Conservation (phyloP, 2,888 invertebrate genomes). For the Drosophila villosipedis region DNA sequence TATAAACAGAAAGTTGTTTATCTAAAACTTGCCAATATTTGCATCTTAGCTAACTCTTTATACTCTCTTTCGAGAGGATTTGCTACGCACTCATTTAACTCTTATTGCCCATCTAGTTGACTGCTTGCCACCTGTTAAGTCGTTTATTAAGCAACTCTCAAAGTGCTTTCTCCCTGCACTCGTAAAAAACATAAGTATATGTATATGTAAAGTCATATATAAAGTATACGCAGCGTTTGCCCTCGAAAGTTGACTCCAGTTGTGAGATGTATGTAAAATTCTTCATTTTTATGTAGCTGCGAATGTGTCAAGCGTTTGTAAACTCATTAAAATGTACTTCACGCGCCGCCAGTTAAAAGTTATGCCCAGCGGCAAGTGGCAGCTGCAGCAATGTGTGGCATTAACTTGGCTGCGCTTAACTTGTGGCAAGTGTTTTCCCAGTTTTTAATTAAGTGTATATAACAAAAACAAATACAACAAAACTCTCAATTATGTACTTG, state of each 20-base stretch:
- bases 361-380: slow-evolving; percentile 44
- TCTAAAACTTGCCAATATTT: neutral
- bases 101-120: neutral
- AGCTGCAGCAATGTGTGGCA: slow-evolving; percentile 32
- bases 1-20: neutral
- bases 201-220: slow-evolving; percentile 47
- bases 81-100: neutral
- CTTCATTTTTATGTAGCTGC: slow-evolving; percentile 57
- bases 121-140: slow-evolving; percentile 29
- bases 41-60: neutral
- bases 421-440: slow-evolving; percentile 23
- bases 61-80: neutral
- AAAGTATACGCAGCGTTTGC: slow-evolving; percentile 61
- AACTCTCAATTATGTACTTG: slow-evolving; percentile 36
- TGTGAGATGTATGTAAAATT: slow-evolving; percentile 25
- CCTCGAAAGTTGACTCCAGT: neutral
- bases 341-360: slow-evolving; percentile 58
- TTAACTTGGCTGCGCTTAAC: slow-evolving; percentile 25
- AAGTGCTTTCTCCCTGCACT: slow-evolving; percentile 21
- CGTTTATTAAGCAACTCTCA: slow-evolving; percentile 64
- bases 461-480: neutral
- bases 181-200: slow-evolving; percentile 25
- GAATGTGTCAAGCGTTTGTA: slow-evolving; percentile 79
- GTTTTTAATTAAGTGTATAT: slow-evolving; percentile 62
- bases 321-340: slow-evolving; percentile 74